A percentile compares a stretch with the other conserved stretches of the same genome.
Evolutionary conservation across 2,888 invertebrate species (phyloP).

Genomic region (Andrena fulva): DNA sequence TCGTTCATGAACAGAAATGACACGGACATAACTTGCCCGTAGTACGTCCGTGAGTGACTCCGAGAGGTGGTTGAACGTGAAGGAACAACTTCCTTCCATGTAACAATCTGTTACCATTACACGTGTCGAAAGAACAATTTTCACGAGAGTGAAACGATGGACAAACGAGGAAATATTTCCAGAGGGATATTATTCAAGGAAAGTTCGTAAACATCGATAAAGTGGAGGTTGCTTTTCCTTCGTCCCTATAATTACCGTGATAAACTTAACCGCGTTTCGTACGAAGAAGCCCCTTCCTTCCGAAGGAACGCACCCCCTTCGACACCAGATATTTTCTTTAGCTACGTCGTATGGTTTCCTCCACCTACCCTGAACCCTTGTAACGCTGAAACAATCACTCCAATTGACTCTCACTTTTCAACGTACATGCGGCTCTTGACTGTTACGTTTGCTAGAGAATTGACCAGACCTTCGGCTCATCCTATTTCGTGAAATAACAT

Average conservation of each 20-base stretch:
- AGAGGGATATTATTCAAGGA: too few species aligned
- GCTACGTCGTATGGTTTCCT: conserved; percentile 69
- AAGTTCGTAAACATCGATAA: too few species aligned
- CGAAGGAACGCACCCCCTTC: conserved; percentile 69
- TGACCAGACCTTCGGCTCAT: background rate
- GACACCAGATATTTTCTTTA: conserved; percentile 79
- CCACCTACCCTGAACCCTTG: conserved; percentile 53
- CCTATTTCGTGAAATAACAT: background rate
- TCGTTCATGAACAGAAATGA: conserved; percentile 3
- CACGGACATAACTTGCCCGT: background rate
- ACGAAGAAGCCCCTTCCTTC: conserved; percentile 76
- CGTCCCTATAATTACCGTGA: conserved; percentile 19
- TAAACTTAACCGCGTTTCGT: conserved; percentile 52
- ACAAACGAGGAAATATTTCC: too few species aligned
- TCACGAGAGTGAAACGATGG: too few species aligned
- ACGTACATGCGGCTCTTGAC: background rate
- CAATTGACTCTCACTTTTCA: conserved; percentile 54
- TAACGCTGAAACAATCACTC: conserved; percentile 47
- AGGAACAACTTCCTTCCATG: too few species aligned
- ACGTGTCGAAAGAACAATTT: too few species aligned
- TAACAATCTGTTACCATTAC: too few species aligned
- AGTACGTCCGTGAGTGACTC: background rate
- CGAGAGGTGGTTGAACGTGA: background rate
- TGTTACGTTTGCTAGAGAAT: background rate
- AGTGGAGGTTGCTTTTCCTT: background rate